phyloP scores from a whole-genome alignment of 2,888 invertebrate genomes.

The Slavum lentiscoides region DNA sequence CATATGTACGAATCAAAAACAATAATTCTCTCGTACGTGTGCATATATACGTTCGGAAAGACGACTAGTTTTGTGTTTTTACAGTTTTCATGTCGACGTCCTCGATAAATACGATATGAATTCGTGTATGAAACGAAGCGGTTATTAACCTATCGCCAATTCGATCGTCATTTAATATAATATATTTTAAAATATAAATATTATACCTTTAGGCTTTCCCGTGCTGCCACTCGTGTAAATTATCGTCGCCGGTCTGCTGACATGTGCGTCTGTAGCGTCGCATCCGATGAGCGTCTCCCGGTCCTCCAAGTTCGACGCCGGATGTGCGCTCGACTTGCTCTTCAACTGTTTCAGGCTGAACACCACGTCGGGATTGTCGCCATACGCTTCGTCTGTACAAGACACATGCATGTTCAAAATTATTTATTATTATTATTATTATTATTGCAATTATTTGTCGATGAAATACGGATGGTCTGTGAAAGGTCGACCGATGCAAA shows the following conservation, averaged over 20 bases:
- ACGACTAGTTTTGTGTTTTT: neutral
- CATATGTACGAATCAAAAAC: no score
- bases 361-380: neutral
- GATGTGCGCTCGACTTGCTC: slow-evolving; percentile 38
- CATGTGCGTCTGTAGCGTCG: neutral
- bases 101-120: neutral
- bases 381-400: slow-evolving; percentile 10
- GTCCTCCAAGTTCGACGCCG: slow-evolving; percentile 37
- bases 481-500: no score
- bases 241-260: slow-evolving; percentile 67
- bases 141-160: neutral
- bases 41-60: no score
- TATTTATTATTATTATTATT: no score
- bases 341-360: slow-evolving; percentile 49
- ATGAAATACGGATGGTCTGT: no score
- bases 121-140: neutral
- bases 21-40: no score
- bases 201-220: slow-evolving; percentile 81
- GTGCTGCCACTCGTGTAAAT: slow-evolving; percentile 89
- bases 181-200: no score
- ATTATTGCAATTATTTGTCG: no score
- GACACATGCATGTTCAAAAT: no score
- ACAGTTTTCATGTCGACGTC: neutral
- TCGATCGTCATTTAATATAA: neutral
- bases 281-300: slow-evolving; percentile 50